phyloP scores from a whole-genome alignment of 2,797 vertebrate genomes.

The Philypnodon macrostomus region DNA sequence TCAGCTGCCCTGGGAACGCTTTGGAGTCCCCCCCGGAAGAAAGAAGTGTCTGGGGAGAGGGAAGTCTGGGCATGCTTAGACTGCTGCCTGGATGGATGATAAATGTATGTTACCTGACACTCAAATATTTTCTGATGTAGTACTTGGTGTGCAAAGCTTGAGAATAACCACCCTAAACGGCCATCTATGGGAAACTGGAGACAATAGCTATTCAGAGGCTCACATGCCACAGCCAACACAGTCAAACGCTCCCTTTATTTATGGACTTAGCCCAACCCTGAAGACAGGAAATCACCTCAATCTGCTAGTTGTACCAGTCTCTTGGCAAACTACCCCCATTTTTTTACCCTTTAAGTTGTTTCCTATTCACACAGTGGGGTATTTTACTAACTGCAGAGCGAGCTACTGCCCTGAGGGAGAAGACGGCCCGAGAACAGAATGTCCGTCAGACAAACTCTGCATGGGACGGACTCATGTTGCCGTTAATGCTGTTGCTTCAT shows the following conservation, averaged over 20 bases:
- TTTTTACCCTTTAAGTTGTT: constrained; percentile 42
- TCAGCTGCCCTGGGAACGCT: too few species aligned
- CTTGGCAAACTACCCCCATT: constrained; percentile 15
- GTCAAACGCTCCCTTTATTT: constrained; percentile 53
- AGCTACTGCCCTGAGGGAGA: constrained; percentile 26
- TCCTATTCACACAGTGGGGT: constrained; percentile 33
- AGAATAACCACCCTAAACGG: not conserved
- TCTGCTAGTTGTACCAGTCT: constrained; percentile 29
- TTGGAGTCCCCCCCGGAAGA: too few species aligned
- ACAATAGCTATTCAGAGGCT: constrained; percentile 45
- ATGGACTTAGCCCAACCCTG: constrained; percentile 29
- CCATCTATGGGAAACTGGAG: constrained; percentile 31
- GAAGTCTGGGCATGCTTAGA: too few species aligned
- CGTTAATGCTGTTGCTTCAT: constrained; percentile 10
- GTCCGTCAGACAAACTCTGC: constrained; percentile 37
- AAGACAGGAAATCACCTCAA: constrained; percentile 54
- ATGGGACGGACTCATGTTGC: constrained; percentile 27
- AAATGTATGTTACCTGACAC: too few species aligned
- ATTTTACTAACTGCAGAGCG: constrained; percentile 36
- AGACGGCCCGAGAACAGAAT: constrained; percentile 48
- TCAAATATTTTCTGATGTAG: too few species aligned
- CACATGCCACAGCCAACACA: constrained; percentile 27
- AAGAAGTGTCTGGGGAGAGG: too few species aligned
- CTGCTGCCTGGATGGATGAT: too few species aligned
- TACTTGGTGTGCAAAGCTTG: too few species aligned